These are phyloP conservation scores for Potorous gilbertii DNA, from an alignment of 2,797 vertebrate species.

Conservation along the genomic window DNA sequence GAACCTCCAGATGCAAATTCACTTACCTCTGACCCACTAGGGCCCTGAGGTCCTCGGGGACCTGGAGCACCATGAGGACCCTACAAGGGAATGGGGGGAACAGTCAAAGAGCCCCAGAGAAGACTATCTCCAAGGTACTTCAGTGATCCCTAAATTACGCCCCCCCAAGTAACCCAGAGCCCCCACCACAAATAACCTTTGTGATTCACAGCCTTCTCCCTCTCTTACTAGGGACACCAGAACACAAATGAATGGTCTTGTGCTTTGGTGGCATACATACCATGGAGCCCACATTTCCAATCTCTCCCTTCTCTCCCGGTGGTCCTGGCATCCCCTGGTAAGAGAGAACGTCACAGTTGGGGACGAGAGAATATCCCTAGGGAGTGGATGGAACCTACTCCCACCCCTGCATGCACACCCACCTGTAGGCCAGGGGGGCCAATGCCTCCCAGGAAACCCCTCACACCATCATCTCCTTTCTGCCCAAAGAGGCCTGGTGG, in stretches of 20 bases:
- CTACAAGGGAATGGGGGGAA: constrained; percentile 80
- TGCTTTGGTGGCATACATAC: constrained; percentile 79
- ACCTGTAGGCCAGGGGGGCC: constrained; percentile 93
- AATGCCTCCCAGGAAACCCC: constrained; percentile 88
- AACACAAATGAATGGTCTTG: not conserved
- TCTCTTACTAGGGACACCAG: constrained; percentile 64
- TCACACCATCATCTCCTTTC: constrained; percentile 93
- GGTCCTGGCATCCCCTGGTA: constrained; percentile 92
- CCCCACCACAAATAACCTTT: not conserved
- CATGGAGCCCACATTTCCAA: constrained; percentile 90
- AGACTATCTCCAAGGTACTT: not conserved
- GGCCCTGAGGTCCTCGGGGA: constrained; percentile 90
- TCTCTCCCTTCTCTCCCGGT: constrained; percentile 92
- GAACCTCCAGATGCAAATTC: not conserved
- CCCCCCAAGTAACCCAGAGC: too few relatives aligned
- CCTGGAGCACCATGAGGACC: constrained; percentile 93
- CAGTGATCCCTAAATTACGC: not conserved
- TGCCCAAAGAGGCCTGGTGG: constrained; percentile 94
- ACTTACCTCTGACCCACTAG: constrained; percentile 91
- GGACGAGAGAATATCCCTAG: not conserved
- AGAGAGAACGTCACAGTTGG: constrained; percentile 24
- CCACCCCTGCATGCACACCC: constrained; percentile 10
- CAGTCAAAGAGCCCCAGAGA: not conserved
- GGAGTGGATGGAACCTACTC: not conserved
- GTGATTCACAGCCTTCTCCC: constrained; percentile 58